These are phyloP conservation scores for Apeltes quadracus DNA, from an alignment of 2,113 vertebrate genomes.

Conservation along the genomic window DNA sequence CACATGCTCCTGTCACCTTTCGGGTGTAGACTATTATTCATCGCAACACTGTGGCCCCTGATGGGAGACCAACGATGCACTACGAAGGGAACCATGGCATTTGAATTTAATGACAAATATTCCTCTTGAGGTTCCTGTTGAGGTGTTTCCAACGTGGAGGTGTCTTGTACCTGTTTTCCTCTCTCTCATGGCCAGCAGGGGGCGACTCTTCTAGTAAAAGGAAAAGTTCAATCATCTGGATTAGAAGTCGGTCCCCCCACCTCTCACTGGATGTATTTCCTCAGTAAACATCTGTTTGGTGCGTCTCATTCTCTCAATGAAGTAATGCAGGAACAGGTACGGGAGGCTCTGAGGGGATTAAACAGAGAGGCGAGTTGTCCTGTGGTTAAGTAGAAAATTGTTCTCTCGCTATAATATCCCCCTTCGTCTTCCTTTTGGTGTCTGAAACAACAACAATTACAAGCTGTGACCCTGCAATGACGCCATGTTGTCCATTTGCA, in stretches of 20 bases:
- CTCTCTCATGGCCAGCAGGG: not conserved
- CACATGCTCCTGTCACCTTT: slow-evolving; percentile 28
- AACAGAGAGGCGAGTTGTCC: not conserved
- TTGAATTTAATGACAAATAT: not conserved
- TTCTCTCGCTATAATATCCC: not conserved
- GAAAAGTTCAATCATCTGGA: too few relatives aligned
- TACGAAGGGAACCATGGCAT: too few relatives aligned
- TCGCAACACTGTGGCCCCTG: too few relatives aligned
- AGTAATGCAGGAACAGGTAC: slow-evolving; percentile 18
- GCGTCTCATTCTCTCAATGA: slow-evolving; percentile 8
- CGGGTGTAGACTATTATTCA: not conserved
- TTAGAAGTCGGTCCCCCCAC: too few relatives aligned
- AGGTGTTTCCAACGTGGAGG: not conserved
- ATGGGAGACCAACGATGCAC: too few relatives aligned
- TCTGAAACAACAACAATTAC: not conserved
- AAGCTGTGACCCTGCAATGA: not conserved
- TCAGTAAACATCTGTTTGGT: too few relatives aligned
- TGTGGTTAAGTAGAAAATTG: not conserved
- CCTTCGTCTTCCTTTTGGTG: not conserved
- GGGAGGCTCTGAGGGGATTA: slow-evolving; percentile 3
- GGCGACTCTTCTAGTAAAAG: too few relatives aligned
- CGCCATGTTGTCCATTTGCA: slow-evolving; percentile 6
- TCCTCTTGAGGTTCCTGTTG: not conserved
- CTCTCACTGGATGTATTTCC: too few relatives aligned
- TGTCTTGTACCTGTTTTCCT: too few relatives aligned